A percentile compares a stretch with the other conserved stretches of the same genome.
phyloP scores from a whole-genome alignment of 2,113 vertebrate species.

The Hippopotamus amphibius region DNA sequence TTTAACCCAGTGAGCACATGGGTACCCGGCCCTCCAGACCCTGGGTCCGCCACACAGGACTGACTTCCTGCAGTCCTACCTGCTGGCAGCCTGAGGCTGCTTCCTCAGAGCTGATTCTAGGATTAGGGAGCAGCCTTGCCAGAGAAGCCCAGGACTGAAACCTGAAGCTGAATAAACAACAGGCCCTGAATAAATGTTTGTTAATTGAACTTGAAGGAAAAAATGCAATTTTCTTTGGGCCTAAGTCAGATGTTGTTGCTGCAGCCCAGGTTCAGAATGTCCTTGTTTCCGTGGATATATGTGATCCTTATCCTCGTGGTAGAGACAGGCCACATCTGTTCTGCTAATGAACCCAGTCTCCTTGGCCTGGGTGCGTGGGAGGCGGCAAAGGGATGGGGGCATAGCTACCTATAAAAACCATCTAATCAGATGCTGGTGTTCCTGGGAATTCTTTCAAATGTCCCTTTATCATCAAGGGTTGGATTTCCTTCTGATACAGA shows the following conservation, averaged over 20 bases:
- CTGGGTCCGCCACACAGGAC: neutral
- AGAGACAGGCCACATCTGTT: conserved; percentile 65
- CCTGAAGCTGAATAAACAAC: conserved; percentile 43
- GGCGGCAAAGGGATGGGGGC: neutral
- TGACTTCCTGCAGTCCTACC: neutral
- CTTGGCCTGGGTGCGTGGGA: neutral
- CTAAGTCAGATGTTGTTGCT: conserved; percentile 63
- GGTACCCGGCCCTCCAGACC: neutral
- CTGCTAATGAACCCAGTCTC: conserved; percentile 51
- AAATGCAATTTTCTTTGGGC: conserved; percentile 64
- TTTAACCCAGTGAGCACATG: neutral
- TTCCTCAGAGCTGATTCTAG: neutral
- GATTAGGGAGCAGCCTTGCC: neutral
- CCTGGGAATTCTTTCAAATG: conserved; percentile 12
- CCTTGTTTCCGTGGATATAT: neutral
- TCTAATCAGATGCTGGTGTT: conserved; percentile 24
- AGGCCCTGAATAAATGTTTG: conserved; percentile 70
- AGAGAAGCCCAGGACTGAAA: conserved; percentile 39
- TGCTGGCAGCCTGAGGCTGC: neutral
- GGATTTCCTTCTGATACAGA: neutral
- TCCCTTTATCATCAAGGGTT: neutral
- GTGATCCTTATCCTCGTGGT: conserved; percentile 61
- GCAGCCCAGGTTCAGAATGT: conserved; percentile 55
- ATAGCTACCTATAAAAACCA: conserved; percentile 8
- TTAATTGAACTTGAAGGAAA: conserved; percentile 63